phyloP scores from a whole-genome alignment of 2,113 vertebrate genomes.

The Brienomyrus brachyistius region DNA sequence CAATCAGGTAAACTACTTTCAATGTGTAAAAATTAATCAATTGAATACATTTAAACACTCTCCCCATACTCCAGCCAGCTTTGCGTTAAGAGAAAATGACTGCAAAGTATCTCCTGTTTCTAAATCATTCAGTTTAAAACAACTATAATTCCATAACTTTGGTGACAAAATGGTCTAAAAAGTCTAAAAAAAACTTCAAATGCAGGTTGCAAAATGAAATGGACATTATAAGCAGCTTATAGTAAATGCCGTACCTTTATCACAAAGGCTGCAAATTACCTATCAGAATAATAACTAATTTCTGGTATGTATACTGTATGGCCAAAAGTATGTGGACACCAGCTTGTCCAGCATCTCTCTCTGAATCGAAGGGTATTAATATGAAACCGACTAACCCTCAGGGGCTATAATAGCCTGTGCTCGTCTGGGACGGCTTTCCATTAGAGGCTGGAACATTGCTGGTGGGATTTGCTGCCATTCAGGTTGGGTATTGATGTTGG shows the following conservation, averaged over 20 bases:
- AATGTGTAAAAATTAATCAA: not conserved
- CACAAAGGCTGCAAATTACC: not conserved
- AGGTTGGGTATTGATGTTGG: not conserved
- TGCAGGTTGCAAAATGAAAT: not conserved
- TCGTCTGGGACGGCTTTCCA: not conserved
- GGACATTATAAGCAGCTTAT: not conserved
- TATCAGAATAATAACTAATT: not conserved
- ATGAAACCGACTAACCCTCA: not conserved
- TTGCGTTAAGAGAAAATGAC: not conserved
- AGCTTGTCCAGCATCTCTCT: not conserved
- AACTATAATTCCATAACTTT: not conserved
- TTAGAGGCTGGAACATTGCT: not conserved
- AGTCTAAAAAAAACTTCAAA: not conserved
- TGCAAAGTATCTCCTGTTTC: not conserved
- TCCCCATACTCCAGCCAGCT: not conserved
- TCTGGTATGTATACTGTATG: not conserved
- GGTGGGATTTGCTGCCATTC: not conserved
- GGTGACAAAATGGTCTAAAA: not conserved
- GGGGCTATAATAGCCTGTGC: not conserved
- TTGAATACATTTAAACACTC: not conserved
- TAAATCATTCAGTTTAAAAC: not conserved
- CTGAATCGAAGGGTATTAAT: not conserved
- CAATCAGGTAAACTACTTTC: conserved; percentile 4
- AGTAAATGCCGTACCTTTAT: not conserved
- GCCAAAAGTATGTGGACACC: not conserved